Evolutionary conservation across 2,113 vertebrate genomes (phyloP).

Genomic region (Vombatus ursinus): DNA sequence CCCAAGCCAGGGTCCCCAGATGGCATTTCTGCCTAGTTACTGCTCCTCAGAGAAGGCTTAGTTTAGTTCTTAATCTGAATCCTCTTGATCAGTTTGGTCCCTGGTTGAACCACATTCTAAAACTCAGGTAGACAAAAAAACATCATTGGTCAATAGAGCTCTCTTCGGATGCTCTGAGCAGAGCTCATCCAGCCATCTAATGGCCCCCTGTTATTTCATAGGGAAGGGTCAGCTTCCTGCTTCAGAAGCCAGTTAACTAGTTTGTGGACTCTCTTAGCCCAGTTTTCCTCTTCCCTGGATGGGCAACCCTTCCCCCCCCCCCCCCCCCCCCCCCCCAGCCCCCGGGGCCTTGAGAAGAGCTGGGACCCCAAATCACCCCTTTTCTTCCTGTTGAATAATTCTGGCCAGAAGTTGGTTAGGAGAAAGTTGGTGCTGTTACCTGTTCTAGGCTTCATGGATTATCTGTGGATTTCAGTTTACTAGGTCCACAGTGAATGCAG

Average conservation of each 20-base stretch:
- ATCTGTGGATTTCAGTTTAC: neutral
- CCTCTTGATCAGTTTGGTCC: neutral
- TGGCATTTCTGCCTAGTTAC: neutral
- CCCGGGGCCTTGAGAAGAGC: neutral
- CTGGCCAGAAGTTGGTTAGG: neutral
- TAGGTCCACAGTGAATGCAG: neutral
- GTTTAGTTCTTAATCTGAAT: neutral
- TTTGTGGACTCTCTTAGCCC: neutral
- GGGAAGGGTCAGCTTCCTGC: neutral
- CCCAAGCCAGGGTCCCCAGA: neutral
- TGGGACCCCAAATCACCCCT: neutral
- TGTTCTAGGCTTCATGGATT: neutral
- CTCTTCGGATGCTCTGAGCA: neutral
- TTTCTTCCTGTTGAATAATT: neutral
- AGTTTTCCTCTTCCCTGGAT: neutral
- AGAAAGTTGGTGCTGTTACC: neutral
- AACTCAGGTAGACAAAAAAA: neutral
- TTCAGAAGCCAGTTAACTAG: neutral
- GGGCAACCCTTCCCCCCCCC: neutral
- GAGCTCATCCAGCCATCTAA: neutral
- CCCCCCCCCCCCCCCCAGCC: no score
- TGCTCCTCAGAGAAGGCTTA: neutral
- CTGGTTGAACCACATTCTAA: neutral
- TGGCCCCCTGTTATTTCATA: neutral
- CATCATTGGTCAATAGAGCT: neutral